Evolutionary conservation across 2,888 invertebrate species (phyloP).

Genomic region (Eupithecia dodoneata): DNA sequence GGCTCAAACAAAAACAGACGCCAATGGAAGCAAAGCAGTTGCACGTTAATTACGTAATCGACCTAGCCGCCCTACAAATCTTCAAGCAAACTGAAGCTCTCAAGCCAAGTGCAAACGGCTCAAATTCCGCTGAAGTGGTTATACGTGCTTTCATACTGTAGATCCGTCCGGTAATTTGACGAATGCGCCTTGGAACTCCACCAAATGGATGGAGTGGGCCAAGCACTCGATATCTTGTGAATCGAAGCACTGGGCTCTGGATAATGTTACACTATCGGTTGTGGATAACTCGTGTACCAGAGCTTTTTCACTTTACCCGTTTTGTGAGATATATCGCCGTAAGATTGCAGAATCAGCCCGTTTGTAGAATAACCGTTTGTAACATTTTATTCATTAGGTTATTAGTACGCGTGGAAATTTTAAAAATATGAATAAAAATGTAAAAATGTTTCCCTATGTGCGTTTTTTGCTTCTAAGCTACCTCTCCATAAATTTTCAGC

Average conservation of each 20-base stretch:
- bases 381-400: too few species aligned
- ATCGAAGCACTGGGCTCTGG: conserved; percentile 30
- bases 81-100: conserved; percentile 19
- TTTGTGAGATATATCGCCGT: background rate
- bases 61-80: conserved; percentile 33
- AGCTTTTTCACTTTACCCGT: background rate
- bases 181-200: conserved; percentile 59
- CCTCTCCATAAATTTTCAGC: too few species aligned
- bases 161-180: conserved; percentile 54
- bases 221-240: conserved; percentile 37
- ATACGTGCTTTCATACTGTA: conserved; percentile 31
- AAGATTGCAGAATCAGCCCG: too few species aligned
- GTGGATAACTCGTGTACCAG: conserved; percentile 7
- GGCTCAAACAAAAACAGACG: background rate
- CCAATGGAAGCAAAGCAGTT: background rate
- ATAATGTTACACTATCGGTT: conserved; percentile 17
- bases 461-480: too few species aligned
- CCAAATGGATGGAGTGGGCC: conserved; percentile 55
- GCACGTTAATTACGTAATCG: conserved; percentile 5
- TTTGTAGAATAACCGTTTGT: too few species aligned
- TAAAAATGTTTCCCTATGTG: too few species aligned
- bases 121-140: conserved; percentile 21
- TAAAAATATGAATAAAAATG: too few species aligned
- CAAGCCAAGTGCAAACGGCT: conserved; percentile 5
- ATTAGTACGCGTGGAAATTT: too few species aligned